Evolutionary conservation across 2,113 vertebrate genomes (phyloP).

Genomic region (Reinhardtius hippoglossoides): DNA sequence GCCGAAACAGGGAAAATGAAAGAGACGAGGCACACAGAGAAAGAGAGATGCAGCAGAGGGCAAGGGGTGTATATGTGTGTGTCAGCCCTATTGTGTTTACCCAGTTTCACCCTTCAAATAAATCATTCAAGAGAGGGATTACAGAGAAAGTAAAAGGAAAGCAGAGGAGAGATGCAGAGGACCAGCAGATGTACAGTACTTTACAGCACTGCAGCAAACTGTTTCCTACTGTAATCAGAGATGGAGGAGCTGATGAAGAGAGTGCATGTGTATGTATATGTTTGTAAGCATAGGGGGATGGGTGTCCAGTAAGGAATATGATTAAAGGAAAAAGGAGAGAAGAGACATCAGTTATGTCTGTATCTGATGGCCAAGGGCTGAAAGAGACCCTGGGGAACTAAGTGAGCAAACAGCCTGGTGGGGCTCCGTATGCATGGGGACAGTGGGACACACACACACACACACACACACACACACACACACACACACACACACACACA

Average conservation of each 20-base stretch:
- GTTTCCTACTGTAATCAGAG: constrained; percentile 32
- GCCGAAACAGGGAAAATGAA: not conserved
- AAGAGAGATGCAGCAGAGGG: constrained; percentile 32
- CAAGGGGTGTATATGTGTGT: constrained; percentile 3
- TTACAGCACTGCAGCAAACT: constrained; percentile 50
- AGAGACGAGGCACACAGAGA: not conserved
- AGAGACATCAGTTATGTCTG: constrained; percentile 3
- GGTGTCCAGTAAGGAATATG: constrained; percentile 1
- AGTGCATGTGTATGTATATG: not conserved
- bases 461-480: too few relatives aligned
- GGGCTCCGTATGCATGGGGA: constrained; percentile 3
- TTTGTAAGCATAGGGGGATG: not conserved
- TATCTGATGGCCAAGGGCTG: constrained; percentile 36
- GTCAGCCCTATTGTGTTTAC: constrained; percentile 53
- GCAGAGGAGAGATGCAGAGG: constrained; percentile 18
- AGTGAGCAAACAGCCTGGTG: constrained; percentile 19
- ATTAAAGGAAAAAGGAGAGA: constrained; percentile 7
- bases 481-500: not conserved
- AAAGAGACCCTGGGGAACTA: constrained; percentile 30
- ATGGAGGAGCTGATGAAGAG: not conserved
- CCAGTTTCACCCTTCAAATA: constrained; percentile 44
- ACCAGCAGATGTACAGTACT: not conserved
- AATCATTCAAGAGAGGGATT: constrained; percentile 54
- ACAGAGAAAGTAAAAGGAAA: constrained; percentile 31
- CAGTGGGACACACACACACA: not conserved